Base-by-base conservation (phyloP, 2,113 vertebrate species). In the Pachycephala philippinensis region DNA sequence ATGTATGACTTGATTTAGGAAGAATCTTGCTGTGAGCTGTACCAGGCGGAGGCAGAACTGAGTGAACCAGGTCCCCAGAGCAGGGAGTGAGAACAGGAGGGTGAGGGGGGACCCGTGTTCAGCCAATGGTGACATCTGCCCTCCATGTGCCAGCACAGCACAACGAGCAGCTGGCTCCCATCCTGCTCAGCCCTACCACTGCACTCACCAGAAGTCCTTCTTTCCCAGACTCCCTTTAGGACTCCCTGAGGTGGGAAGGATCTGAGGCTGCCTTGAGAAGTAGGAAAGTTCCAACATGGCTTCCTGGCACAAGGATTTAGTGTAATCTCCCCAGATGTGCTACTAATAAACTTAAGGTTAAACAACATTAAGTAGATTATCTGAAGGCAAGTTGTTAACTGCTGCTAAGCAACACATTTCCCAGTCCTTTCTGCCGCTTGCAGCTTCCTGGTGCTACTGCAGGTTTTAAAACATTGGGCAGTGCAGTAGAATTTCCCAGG, bases 311-410 rank as follows among this genome's bases (percentile, higher is more conserved):
- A 6, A 63, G 87, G 80, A 63, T 92, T 94, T 89, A 92, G 35
- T 27, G 13, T 86, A 92, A 95, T 96, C 96, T 93, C 90, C 37
- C 56, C 64, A 84, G 84, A 97, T 75, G 84, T 35, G 45, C 52
- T 31, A 13, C 74, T 94, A 91, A 93, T 96, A 86, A 71, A 87
- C 40, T 85, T 75, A 92, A 80, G 60, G 77, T 91, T 93, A 95
- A 96, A 92, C 81, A 91, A 61, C 54, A 12, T 45, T 94, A 93
- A 96, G 91, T 77, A 93, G 95, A 91, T 96, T 96, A 96, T 47
- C 26, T 3, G 4, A 35, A 71, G n/a, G 64, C 47, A 39, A 66
- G 59, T 94, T 60, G 82, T 96, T 95, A 94, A 95, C 22, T 72
- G 74, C 84, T 93, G 92, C 83, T 91, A 57, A 90, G 75, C 15